A percentile compares a stretch with the other conserved stretches of the same genome.
Evolutionary conservation across 2,797 vertebrate species (phyloP).

Genomic region (Schizopygopsis malacanthus): DNA sequence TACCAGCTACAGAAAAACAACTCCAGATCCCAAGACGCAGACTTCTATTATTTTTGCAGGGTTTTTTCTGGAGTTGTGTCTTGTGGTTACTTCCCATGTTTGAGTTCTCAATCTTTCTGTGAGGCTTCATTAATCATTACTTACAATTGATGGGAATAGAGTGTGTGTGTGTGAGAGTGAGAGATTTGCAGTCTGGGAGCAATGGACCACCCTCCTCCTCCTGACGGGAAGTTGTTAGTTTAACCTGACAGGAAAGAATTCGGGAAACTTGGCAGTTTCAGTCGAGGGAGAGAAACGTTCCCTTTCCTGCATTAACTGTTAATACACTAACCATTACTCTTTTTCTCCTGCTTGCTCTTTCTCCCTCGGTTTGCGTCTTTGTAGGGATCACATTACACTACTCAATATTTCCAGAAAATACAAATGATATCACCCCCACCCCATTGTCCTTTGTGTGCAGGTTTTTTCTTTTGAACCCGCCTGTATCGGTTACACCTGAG

Average conservation of each 20-base stretch:
- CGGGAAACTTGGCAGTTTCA: slow-evolving; percentile 81
- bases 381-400: slow-evolving; percentile 51
- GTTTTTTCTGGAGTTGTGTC: neutral
- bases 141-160: slow-evolving; percentile 65
- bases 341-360: slow-evolving; percentile 32
- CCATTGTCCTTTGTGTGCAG: slow-evolving; percentile 74
- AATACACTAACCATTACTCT: slow-evolving; percentile 74
- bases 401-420: slow-evolving; percentile 43
- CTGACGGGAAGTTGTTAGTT: slow-evolving; percentile 91
- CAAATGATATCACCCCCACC: slow-evolving; percentile 51
- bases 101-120: slow-evolving; percentile 54
- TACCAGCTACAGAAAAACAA: slow-evolving; percentile 38
- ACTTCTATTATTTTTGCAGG: slow-evolving; percentile 49
- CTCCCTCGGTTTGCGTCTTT: slow-evolving; percentile 60
- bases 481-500: slow-evolving; percentile 85
- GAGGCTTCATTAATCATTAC: slow-evolving; percentile 63
- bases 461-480: slow-evolving; percentile 63
- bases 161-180: slow-evolving; percentile 55
- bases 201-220: slow-evolving; percentile 81
- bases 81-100: slow-evolving; percentile 49
- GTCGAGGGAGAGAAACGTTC: slow-evolving; percentile 67
- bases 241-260: slow-evolving; percentile 93
- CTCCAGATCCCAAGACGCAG: slow-evolving; percentile 28
- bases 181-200: slow-evolving; percentile 72
- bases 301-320: slow-evolving; percentile 75